Evolutionary conservation across 2,888 invertebrate species (phyloP).

Genomic region (Hipparchia semele): DNA sequence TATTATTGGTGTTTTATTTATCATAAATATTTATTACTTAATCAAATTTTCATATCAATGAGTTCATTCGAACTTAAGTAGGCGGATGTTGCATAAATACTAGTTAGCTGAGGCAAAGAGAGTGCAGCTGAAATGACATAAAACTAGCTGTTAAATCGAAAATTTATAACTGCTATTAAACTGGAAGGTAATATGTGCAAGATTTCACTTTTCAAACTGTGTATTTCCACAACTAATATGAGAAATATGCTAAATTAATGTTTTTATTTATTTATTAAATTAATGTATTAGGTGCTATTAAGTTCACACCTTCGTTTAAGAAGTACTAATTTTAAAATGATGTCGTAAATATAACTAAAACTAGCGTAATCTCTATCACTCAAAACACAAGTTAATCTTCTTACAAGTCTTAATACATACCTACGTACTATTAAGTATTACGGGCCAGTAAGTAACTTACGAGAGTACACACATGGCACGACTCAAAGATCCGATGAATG

Average conservation of each 20-base stretch:
- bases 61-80: not conserved
- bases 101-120: not conserved
- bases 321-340: too few relatives aligned
- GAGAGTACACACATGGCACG: too few relatives aligned
- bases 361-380: too few relatives aligned
- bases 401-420: too few relatives aligned
- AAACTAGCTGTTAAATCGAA: not conserved
- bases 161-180: not conserved
- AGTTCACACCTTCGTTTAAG: not conserved
- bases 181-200: not conserved
- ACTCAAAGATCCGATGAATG: too few relatives aligned
- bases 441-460: too few relatives aligned
- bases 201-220: not conserved
- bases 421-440: too few relatives aligned
- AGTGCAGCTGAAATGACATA: not conserved
- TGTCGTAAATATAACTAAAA: too few relatives aligned
- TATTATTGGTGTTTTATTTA: too few relatives aligned
- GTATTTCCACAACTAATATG: conserved; percentile 1
- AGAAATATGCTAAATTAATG: conserved; percentile 3
- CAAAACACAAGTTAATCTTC: too few relatives aligned
- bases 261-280: not conserved
- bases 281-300: not conserved
- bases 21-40: too few relatives aligned
- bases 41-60: too few relatives aligned
- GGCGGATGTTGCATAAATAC: not conserved